Evolutionary conservation across 2,113 vertebrate genomes (phyloP), one percentile per base, ranked within the genome.

Genomic region (Perccottus glenii): DNA sequence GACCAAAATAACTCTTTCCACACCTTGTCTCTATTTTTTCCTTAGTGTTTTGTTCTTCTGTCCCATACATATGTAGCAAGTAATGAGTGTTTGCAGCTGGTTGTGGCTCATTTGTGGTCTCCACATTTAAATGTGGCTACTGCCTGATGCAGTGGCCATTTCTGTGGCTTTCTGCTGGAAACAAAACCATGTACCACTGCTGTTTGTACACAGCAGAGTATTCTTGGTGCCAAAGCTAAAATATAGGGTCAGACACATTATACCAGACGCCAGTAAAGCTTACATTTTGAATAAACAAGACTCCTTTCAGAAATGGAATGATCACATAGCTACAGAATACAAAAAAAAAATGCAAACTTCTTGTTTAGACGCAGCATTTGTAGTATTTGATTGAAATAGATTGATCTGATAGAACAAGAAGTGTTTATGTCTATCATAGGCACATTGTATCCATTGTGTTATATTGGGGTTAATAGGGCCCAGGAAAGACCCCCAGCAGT

Each of bases 361-460:
- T 10, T 8, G 50, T 56, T 67, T 64, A 11, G 51, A 46, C 5
- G 12, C 11, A 56, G n/a, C 48, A 19, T 57, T 50, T 33, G 15
- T n/a, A 43, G 60, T 46, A 45, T 27, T 49, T 57, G 32, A 60
- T 16, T n/a, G 27, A 9, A 32, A 27, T 14, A 68, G 35, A 61
- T 72, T 36, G 52, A 72, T 64, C 35, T 60, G 42, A 64, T 38
- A 49, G 2, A 67, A 59, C 60, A 9, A 16, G 3, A 44, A 64
- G 64, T 79, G 72, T 83, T 77, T 76, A 79, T 66, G 51, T 77
- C 69, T 78, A n/a, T 51, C 58, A 70, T 50, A 32, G 9, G 38
- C 52, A 19, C 16, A 33, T 48, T 78, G 70, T 68, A 67, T 64
- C 55, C 59, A 70, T 27, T 63, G 66, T 36, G 43, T 49, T 70